Percentiles rank a stretch among this genome's conserved stretches.
These are phyloP conservation scores for Seriola aureovittata DNA, from an alignment of 2,113 vertebrate species.

Conservation along the genomic window DNA sequence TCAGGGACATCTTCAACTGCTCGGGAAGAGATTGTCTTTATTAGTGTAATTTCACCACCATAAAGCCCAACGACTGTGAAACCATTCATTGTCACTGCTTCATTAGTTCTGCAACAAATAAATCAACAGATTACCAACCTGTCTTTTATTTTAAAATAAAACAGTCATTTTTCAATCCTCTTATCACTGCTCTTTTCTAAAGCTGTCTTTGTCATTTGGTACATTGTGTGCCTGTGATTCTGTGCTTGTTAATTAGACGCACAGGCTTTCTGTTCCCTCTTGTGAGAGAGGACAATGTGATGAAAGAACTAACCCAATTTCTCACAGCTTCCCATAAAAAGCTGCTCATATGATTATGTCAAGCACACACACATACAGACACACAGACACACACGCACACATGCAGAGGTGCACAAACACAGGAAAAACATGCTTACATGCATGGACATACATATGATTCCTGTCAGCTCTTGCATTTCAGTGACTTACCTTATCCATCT, in stretches of 20 bases:
- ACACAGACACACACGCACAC: not conserved
- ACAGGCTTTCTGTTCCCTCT: slow-evolving; percentile 46
- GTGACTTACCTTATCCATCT: slow-evolving; percentile 5
- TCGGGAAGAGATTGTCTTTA: not conserved
- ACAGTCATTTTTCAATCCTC: not conserved
- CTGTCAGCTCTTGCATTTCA: not conserved
- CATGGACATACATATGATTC: not conserved
- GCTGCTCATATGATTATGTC: slow-evolving; percentile 49
- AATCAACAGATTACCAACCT: slow-evolving; percentile 28
- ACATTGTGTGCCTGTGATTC: slow-evolving; percentile 34
- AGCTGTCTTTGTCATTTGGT: slow-evolving; percentile 15
- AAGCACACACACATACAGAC: not conserved
- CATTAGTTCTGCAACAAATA: not conserved
- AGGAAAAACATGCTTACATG: not conserved
- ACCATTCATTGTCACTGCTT: not conserved
- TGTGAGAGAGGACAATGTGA: slow-evolving; percentile 43
- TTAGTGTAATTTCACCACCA: not conserved
- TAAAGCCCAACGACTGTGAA: not conserved
- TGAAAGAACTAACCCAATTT: slow-evolving; percentile 65
- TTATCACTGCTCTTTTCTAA: slow-evolving; percentile 18
- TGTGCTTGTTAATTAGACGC: slow-evolving; percentile 65
- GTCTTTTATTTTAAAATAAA: not conserved
- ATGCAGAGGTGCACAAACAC: not conserved
- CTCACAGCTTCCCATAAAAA: slow-evolving; percentile 49
- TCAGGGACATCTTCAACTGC: not conserved